Evolutionary conservation across 2,888 invertebrate species (phyloP).

Genomic region (Melinaea marsaeus): DNA sequence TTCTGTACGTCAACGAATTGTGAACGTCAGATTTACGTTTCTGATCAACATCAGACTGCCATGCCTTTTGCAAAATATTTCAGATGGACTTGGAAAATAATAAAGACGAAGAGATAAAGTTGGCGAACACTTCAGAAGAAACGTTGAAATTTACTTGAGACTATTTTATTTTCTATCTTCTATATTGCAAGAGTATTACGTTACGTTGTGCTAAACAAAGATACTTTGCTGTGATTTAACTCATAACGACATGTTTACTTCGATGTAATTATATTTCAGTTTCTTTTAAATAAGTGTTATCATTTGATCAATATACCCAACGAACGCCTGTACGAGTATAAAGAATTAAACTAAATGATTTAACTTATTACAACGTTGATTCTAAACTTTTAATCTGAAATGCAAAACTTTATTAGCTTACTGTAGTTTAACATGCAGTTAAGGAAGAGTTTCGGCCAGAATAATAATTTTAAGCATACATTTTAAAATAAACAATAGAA

Average conservation of each 20-base stretch:
- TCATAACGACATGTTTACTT: neutral
- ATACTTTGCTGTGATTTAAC: neutral
- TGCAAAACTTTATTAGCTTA: slow-evolving; percentile 3
- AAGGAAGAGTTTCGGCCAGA: neutral
- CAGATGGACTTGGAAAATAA: slow-evolving; percentile 70
- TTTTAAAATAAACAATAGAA: neutral
- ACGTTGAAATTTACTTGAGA: slow-evolving; percentile 55
- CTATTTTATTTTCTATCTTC: slow-evolving; percentile 67
- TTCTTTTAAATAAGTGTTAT: too few relatives aligned
- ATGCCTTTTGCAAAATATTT: slow-evolving; percentile 70
- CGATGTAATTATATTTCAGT: too few relatives aligned
- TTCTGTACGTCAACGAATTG: slow-evolving; percentile 57
- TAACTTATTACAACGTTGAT: slow-evolving; percentile 6
- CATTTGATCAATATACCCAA: too few relatives aligned
- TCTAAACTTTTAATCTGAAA: slow-evolving; percentile 6
- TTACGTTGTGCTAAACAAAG: neutral
- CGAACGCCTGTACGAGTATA: neutral
- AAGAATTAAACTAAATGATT: neutral
- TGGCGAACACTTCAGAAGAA: slow-evolving; percentile 60
- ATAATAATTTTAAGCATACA: neutral
- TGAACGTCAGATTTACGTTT: slow-evolving; percentile 71
- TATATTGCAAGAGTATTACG: slow-evolving; percentile 13
- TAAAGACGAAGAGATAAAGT: slow-evolving; percentile 66
- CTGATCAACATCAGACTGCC: slow-evolving; percentile 72
- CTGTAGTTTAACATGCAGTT: neutral